phyloP scores from a whole-genome alignment of 53 echinoderm and acorn worm species.

The Antedon mediterranea region DNA sequence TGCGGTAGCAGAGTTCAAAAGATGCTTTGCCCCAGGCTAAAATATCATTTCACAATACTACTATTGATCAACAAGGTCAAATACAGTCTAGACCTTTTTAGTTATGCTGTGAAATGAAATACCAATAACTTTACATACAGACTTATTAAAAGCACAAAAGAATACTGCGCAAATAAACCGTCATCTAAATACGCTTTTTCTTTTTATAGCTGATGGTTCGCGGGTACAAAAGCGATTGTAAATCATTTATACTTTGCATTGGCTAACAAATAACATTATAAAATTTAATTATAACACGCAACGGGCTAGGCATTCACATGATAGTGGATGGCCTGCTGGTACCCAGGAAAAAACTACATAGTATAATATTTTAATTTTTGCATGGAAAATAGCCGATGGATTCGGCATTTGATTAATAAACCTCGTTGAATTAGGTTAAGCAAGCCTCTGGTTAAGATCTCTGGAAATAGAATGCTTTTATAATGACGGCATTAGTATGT shows the following conservation, averaged over 20 bases:
- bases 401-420: neutral
- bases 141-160: neutral
- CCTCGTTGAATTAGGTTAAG: neutral
- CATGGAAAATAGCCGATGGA: neutral
- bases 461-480: neutral
- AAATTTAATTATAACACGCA: neutral
- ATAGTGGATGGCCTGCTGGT: neutral
- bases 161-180: no score
- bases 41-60: neutral
- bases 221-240: neutral
- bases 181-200: no score
- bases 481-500: neutral
- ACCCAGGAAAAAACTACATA: neutral
- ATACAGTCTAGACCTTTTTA: neutral
- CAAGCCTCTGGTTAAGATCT: neutral
- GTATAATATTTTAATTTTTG: neutral
- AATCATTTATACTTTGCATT: neutral
- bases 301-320: neutral
- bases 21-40: neutral
- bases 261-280: neutral
- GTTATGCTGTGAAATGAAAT: neutral
- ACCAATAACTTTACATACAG: neutral
- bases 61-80: neutral
- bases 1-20: neutral
- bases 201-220: no score